Conservation (phyloP, 2,888 invertebrate species). For the Erebia ligea region DNA sequence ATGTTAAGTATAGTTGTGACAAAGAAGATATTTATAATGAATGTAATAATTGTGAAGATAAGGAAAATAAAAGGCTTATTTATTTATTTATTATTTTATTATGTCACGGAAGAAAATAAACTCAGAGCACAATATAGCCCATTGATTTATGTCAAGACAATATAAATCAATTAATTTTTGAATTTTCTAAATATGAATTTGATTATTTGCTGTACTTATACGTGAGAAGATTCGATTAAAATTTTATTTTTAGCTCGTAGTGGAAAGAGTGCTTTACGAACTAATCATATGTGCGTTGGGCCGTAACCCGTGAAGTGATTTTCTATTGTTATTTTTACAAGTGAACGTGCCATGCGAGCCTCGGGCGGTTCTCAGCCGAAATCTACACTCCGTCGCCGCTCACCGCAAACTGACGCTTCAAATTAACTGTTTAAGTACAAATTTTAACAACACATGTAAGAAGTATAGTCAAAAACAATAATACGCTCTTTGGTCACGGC, state of each 20-base stretch:
- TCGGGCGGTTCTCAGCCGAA: slow-evolving; percentile 67
- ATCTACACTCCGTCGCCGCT: slow-evolving; percentile 57
- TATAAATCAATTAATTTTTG: too few relatives aligned
- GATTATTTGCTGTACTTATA: too few relatives aligned
- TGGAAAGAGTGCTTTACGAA: slow-evolving; percentile 12
- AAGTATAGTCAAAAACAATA: slow-evolving; percentile 17
- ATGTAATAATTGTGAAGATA: too few relatives aligned
- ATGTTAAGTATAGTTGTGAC: too few relatives aligned
- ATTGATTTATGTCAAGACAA: too few relatives aligned
- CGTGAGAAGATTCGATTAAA: too few relatives aligned
- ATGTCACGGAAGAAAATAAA: too few relatives aligned
- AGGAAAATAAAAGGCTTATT: too few relatives aligned
- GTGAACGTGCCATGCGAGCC: slow-evolving; percentile 52
- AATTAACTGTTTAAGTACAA: slow-evolving; percentile 50
- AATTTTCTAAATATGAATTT: too few relatives aligned
- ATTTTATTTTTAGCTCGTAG: not conserved
- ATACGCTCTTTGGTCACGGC: not conserved
- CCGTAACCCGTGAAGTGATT: slow-evolving; percentile 50
- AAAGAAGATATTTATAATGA: too few relatives aligned
- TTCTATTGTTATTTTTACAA: slow-evolving; percentile 58
- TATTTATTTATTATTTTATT: too few relatives aligned
- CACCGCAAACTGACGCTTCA: slow-evolving; percentile 54
- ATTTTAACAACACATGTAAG: slow-evolving; percentile 36
- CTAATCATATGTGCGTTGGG: slow-evolving; percentile 33
- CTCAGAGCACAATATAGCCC: too few relatives aligned